Conservation (phyloP, 2,113 vertebrate genomes). For the Nannobrachium achirus region DNA sequence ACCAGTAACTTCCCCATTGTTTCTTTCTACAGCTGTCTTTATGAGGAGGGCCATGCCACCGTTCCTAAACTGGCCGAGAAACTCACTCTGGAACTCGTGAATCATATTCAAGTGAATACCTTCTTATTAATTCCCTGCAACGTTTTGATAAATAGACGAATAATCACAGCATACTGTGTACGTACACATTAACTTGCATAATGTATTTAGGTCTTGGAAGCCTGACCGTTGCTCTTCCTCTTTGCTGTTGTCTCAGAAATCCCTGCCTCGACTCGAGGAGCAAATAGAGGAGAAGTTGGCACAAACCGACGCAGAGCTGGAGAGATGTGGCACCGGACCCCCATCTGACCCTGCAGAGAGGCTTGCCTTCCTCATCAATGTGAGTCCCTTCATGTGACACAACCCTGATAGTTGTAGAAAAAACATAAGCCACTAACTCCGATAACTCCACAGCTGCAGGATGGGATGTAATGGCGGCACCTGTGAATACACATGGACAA, state of each 20-base stretch:
- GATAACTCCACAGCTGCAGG: too few species aligned
- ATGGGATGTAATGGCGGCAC: too few species aligned
- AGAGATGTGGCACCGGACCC: constrained; percentile 72
- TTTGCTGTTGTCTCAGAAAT: constrained; percentile 55
- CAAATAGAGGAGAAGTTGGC: constrained; percentile 76
- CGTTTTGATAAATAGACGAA: not conserved
- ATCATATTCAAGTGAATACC: constrained; percentile 75
- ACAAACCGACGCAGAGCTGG: constrained; percentile 69
- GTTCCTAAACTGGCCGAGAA: constrained; percentile 79
- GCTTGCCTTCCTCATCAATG: constrained; percentile 72
- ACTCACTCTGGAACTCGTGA: constrained; percentile 77
- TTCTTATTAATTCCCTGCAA: not conserved
- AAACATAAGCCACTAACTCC: not conserved
- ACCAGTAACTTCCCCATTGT: not conserved
- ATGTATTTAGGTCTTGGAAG: not conserved
- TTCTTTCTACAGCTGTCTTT: constrained; percentile 61
- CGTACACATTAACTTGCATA: not conserved
- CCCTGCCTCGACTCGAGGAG: constrained; percentile 74
- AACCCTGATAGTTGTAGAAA: not conserved
- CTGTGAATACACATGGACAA: too few species aligned
- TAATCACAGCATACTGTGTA: too few species aligned
- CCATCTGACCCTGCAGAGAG: constrained; percentile 64
- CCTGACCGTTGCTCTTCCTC: not conserved
- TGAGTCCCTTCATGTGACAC: constrained; percentile 41
- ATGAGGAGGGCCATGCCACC: constrained; percentile 68